phyloP scores from a whole-genome alignment of 2,797 vertebrate species.

The Esox lucius region DNA sequence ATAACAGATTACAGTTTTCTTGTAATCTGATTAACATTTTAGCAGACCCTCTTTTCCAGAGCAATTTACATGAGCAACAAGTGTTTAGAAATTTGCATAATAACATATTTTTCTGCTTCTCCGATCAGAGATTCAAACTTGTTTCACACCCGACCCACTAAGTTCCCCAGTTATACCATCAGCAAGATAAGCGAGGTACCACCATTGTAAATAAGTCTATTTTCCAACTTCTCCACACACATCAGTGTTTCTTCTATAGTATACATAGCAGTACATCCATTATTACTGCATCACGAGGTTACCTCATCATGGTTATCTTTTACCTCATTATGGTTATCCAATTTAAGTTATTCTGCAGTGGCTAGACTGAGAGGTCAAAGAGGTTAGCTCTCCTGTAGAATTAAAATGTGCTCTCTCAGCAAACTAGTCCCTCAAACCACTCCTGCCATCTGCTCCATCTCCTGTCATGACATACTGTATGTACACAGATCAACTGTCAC shows the following conservation, averaged over 20 bases:
- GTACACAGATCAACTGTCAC: background rate
- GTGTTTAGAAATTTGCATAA: no score
- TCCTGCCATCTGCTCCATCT: slow-evolving; percentile 22
- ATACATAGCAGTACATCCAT: background rate
- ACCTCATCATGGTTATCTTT: background rate
- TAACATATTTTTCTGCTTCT: no score
- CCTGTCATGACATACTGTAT: background rate
- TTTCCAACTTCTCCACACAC: background rate
- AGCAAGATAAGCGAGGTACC: background rate
- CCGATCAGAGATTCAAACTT: no score
- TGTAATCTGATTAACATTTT: no score
- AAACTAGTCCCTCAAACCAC: background rate
- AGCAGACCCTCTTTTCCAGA: no score
- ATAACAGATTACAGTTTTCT: no score
- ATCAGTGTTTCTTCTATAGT: background rate
- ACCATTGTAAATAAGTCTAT: background rate
- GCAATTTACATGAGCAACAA: no score
- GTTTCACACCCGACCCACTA: no score
- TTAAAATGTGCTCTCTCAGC: background rate
- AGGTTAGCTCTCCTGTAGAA: background rate
- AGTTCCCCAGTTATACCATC: background rate
- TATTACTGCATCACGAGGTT: background rate
- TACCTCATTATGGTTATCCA: background rate
- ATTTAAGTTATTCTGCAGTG: slow-evolving; percentile 6
- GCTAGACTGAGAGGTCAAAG: background rate